Percentiles rank a stretch among this genome's conserved stretches.
phyloP scores from a whole-genome alignment of 2,113 vertebrate species.

The Proteles cristata region DNA sequence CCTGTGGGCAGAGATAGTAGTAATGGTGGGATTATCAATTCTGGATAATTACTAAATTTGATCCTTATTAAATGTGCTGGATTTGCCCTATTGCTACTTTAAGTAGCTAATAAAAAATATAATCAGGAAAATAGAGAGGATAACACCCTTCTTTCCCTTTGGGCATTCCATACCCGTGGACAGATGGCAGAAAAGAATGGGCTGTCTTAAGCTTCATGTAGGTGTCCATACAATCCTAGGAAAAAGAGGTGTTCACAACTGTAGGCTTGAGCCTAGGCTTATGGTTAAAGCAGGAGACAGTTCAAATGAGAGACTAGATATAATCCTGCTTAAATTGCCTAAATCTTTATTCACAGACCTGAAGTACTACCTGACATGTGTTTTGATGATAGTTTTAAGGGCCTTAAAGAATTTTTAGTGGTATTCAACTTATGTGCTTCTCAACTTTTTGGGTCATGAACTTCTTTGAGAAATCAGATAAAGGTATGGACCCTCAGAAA shows the following conservation, averaged over 20 bases:
- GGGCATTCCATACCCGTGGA: neutral
- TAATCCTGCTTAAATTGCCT: neutral
- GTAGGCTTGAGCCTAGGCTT: neutral
- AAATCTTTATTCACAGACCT: constrained; percentile 59
- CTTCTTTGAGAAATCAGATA: constrained; percentile 51
- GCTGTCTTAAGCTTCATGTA: constrained; percentile 26
- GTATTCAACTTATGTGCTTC: constrained; percentile 39
- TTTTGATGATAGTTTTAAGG: constrained; percentile 26
- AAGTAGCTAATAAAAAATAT: constrained; percentile 36
- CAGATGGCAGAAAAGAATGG: neutral
- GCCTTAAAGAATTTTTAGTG: constrained; percentile 16
- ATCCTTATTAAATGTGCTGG: constrained; percentile 20
- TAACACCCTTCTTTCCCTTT: neutral
- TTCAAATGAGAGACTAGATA: neutral
- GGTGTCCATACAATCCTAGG: constrained; percentile 25
- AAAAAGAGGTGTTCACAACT: constrained; percentile 76
- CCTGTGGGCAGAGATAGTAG: neutral
- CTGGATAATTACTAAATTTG: neutral
- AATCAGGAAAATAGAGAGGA: neutral
- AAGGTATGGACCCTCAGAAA: constrained; percentile 29
- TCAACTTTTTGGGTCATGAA: constrained; percentile 55
- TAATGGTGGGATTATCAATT: neutral
- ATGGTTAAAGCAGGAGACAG: constrained; percentile 20
- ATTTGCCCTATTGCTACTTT: neutral
- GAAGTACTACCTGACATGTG: constrained; percentile 36